Conservation (phyloP, 2,797 vertebrate species). For the Sebastes umbrosus region DNA sequence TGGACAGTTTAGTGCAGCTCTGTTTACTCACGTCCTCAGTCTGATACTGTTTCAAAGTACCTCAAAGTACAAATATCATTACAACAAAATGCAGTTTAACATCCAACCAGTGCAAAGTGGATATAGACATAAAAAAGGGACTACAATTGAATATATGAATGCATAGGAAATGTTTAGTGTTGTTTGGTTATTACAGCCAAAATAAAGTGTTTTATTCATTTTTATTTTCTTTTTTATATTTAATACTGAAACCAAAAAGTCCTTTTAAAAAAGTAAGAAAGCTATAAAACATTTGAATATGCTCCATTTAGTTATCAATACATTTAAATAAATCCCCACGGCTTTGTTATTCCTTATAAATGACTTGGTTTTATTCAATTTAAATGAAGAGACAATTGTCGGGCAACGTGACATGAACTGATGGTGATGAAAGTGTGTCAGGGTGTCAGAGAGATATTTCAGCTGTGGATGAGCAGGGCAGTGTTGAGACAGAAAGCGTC, state of each 20-base stretch:
- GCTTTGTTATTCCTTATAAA: too few species aligned
- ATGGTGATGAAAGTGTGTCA: neutral
- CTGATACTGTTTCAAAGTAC: neutral
- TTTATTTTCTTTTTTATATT: neutral
- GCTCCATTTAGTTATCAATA: neutral
- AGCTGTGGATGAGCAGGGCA: neutral
- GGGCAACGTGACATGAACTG: neutral
- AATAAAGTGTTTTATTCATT: too few species aligned
- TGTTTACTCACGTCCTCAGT: neutral
- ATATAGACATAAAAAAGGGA: too few species aligned
- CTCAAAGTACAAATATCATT: neutral
- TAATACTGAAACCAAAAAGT: neutral
- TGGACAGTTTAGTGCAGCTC: neutral
- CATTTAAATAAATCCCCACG: neutral
- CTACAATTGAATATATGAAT: too few species aligned
- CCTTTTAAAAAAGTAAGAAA: neutral
- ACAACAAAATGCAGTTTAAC: neutral
- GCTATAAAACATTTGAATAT: neutral
- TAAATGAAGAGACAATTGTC: neutral
- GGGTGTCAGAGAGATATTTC: neutral
- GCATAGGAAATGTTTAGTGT: too few species aligned
- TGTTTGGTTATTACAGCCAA: too few species aligned
- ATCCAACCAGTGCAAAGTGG: neutral
- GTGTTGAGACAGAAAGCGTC: neutral
- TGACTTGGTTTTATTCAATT: neutral